Percentiles rank a stretch among this genome's conserved stretches.
These are phyloP conservation scores for Carpatolechia fugitivella DNA, from an alignment of 2,888 invertebrate genomes.

Conservation along the genomic window DNA sequence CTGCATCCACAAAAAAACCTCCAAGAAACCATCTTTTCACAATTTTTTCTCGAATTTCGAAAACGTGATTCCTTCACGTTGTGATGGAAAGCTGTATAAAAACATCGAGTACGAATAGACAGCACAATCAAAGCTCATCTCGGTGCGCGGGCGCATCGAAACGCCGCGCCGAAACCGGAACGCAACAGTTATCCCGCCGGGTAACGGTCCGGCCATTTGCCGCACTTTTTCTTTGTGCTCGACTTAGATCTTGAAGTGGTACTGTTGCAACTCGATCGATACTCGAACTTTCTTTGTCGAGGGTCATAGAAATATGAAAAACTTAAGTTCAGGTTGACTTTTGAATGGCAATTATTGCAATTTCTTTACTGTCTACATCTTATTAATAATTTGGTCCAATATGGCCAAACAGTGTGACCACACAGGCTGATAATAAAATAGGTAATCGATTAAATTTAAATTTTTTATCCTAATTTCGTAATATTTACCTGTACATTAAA, in stretches of 20 bases:
- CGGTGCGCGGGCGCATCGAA: slow-evolving; percentile 6
- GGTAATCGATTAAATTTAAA: too few species aligned
- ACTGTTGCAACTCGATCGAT: slow-evolving; percentile 28
- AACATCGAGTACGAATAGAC: neutral
- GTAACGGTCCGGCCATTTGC: slow-evolving; percentile 62
- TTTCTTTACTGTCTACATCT: too few species aligned
- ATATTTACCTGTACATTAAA: too few species aligned
- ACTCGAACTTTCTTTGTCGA: neutral
- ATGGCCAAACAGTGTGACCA: too few species aligned
- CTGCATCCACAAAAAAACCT: neutral
- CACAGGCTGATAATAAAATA: too few species aligned
- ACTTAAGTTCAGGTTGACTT: too few species aligned
- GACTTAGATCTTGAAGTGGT: slow-evolving; percentile 34
- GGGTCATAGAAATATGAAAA: too few species aligned
- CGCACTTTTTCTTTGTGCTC: slow-evolving; percentile 65
- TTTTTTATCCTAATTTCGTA: too few species aligned
- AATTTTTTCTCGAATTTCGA: neutral
- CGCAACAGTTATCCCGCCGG: slow-evolving; percentile 63
- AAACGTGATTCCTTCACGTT: neutral
- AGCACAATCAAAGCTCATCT: slow-evolving; percentile 9
- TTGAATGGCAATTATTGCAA: too few species aligned
- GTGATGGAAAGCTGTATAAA: neutral
- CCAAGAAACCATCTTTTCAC: neutral
- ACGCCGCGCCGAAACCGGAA: slow-evolving; percentile 56
- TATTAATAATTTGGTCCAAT: too few species aligned